Conservation (phyloP, 2,888 invertebrate species). For the Drosophila infuscata region DNA sequence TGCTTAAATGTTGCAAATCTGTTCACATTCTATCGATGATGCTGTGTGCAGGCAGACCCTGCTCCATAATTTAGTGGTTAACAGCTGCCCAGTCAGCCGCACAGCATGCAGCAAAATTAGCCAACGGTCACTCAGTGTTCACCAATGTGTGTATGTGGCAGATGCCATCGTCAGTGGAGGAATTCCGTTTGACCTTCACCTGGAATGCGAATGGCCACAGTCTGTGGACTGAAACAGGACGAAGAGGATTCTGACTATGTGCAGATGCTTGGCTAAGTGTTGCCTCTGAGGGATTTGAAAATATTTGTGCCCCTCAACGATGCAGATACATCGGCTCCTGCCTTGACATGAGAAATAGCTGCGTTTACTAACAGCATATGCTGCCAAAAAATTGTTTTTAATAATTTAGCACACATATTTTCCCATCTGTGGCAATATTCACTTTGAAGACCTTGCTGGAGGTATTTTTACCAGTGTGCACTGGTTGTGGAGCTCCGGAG, state of each 20-base stretch:
- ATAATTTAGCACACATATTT: conserved; percentile 76
- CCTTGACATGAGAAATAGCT: conserved; percentile 63
- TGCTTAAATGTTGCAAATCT: not conserved
- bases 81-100: not conserved
- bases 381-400: conserved; percentile 76
- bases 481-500: conserved; percentile 3
- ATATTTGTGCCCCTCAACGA: conserved; percentile 66
- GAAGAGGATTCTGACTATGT: conserved; percentile 35
- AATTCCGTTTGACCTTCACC: conserved; percentile 74
- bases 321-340: conserved; percentile 48
- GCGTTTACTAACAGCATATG: conserved; percentile 65
- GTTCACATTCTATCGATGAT: not conserved
- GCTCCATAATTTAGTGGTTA: not conserved
- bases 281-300: conserved; percentile 66
- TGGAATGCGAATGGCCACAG: conserved; percentile 58
- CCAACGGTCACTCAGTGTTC: conserved; percentile 58
- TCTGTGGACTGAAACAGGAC: conserved; percentile 19
- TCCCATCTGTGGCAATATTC: conserved; percentile 66
- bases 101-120: conserved; percentile 52
- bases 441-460: conserved; percentile 66
- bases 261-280: conserved; percentile 36
- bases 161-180: conserved; percentile 33
- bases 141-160: conserved; percentile 45
- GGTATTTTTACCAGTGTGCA: conserved; percentile 41
- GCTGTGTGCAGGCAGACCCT: not conserved